Base-by-base conservation (phyloP, 2,888 invertebrate genomes). In the Macaria notata region DNA sequence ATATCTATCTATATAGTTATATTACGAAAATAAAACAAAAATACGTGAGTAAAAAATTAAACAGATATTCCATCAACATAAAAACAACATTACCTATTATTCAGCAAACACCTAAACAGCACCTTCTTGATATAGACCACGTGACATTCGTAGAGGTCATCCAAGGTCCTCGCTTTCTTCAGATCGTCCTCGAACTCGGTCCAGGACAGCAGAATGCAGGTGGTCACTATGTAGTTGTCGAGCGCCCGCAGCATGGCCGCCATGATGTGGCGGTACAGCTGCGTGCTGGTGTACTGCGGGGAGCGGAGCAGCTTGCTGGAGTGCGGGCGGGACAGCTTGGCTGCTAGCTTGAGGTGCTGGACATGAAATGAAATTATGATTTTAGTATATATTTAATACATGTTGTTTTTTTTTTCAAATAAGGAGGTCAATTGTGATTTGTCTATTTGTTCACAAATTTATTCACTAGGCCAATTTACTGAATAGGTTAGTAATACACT, bases 171-270 rank as follows among this genome's bases (percentile, higher is more conserved):
- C 0, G 94, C 94, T 49, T 92, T 91, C 66, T 93, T 86, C 45
- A 97, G 77, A 69, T 94, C 94, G 59, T 93, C 93, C 69, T 95
- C 94, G 64, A 96, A 95, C 60, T 94, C 93, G 2, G 93, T 93
- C 96, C 96, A 96, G 2, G 95, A 95, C 0, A 94, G 92, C 51
- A 95, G 94, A 33, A 96, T 88, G 33, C 96, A 96, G 50, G 94
- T 95, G 0, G 95, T 95, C 0, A 95, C 94, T 52, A 96, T 93
- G 76, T 96, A 96, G 83, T 94, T 95, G 76, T 96, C 95, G 31
- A 96, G 78, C 0, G 95, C 94, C 57, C 95, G 93, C 46, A 96
- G 93, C 75, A 96, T 94, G 56, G 96, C 95, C 33, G 94, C 94
- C 94, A 96, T 95, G 29, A 94, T 92, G 73, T 96, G 95, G 0